Evolutionary conservation across 2,113 vertebrate species (phyloP).

Genomic region (Clinocottus analis): DNA sequence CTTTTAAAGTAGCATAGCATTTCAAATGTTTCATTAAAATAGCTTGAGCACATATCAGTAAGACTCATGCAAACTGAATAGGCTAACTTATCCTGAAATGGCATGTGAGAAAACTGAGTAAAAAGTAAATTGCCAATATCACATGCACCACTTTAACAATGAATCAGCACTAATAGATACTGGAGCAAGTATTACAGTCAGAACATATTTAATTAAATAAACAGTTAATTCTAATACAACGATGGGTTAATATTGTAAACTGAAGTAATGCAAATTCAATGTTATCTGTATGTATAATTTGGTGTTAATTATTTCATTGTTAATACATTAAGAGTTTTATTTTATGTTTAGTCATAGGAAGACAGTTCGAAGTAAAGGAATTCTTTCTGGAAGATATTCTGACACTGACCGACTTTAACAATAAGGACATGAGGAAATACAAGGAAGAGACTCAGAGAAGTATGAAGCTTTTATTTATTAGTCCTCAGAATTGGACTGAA

Average conservation of each 20-base stretch:
- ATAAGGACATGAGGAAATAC: slow-evolving; percentile 88
- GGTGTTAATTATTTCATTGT: background rate
- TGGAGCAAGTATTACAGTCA: background rate
- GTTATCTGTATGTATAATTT: background rate
- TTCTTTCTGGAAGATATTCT: slow-evolving; percentile 95
- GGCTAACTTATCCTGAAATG: background rate
- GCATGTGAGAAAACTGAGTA: background rate
- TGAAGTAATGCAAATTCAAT: background rate
- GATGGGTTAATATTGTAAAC: background rate
- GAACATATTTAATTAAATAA: background rate
- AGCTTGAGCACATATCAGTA: background rate
- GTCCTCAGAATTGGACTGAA: background rate
- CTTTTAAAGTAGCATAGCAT: background rate
- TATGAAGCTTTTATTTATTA: slow-evolving; percentile 53
- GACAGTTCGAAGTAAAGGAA: slow-evolving; percentile 92
- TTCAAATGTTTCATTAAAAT: background rate
- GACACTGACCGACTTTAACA: slow-evolving; percentile 88
- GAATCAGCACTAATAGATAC: background rate
- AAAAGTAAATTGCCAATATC: background rate
- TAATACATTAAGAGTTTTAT: background rate
- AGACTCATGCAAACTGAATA: background rate
- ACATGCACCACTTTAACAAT: background rate
- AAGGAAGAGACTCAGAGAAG: slow-evolving; percentile 90
- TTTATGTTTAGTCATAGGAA: slow-evolving; percentile 85
- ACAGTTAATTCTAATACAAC: background rate